phyloP scores from a whole-genome alignment of 1,140 invertebrate species.

The Drosophila ananassae region DNA sequence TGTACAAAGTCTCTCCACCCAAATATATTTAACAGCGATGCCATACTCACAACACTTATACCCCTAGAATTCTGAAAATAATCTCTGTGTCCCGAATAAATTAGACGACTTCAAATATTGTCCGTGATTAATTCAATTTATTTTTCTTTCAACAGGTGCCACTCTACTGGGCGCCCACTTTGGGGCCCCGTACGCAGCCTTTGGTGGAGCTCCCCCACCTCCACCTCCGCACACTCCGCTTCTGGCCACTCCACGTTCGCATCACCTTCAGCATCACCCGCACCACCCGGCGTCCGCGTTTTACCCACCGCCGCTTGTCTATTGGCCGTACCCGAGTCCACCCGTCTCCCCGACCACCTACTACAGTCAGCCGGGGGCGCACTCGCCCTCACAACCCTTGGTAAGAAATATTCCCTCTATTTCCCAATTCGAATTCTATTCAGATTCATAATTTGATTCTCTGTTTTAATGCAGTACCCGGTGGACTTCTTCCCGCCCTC shows the following conservation, averaged over 20 bases:
- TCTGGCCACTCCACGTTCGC: constrained; percentile 84
- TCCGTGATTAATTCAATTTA: neutral
- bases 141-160: constrained; percentile 57
- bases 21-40: constrained; percentile 8
- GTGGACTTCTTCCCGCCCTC: constrained; percentile 74
- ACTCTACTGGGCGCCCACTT: constrained; percentile 74
- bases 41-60: constrained; percentile 69
- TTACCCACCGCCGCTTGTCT: constrained; percentile 88
- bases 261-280: constrained; percentile 78
- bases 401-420: constrained; percentile 63
- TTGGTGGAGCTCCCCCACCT: constrained; percentile 56
- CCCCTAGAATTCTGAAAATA: neutral
- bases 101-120: neutral
- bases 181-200: constrained; percentile 65
- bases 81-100: neutral
- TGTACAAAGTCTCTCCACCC: constrained; percentile 33
- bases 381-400: constrained; percentile 84
- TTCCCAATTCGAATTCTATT: too few species aligned
- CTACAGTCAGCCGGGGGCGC: constrained; percentile 88
- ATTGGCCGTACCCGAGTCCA: constrained; percentile 96
- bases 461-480: constrained; percentile 53
- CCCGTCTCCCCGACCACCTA: constrained; percentile 95
- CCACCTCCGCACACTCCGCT: constrained; percentile 80
- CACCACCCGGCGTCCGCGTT: constrained; percentile 79
- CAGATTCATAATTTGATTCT: neutral